Conservation (phyloP, 2,797 vertebrate genomes). For the Typhlichthys eigenmanni region DNA sequence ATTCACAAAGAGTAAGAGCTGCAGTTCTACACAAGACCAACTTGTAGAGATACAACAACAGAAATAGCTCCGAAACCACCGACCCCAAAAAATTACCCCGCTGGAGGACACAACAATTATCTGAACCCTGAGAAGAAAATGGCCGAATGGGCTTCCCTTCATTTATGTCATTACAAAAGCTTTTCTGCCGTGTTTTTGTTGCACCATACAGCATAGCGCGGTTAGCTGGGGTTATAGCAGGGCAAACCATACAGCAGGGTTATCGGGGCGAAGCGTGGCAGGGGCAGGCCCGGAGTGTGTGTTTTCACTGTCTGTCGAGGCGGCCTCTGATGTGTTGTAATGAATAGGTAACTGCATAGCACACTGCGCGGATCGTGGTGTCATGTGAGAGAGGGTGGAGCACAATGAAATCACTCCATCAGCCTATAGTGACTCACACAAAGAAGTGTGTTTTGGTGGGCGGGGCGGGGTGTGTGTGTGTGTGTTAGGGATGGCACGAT, state of each 20-base stretch:
- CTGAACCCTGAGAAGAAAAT: slow-evolving; percentile 27
- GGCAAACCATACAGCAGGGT: slow-evolving; percentile 38
- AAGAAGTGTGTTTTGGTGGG: too few species aligned
- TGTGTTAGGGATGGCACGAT: too few species aligned
- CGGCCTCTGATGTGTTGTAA: slow-evolving; percentile 41
- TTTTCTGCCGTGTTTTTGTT: slow-evolving; percentile 33
- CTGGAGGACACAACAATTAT: slow-evolving; percentile 26
- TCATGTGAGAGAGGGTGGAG: slow-evolving; percentile 43
- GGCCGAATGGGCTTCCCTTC: slow-evolving; percentile 1
- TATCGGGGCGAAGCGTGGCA: slow-evolving; percentile 41
- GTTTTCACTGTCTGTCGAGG: slow-evolving; percentile 38
- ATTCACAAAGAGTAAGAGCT: too few species aligned
- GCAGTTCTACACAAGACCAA: slow-evolving; percentile 9
- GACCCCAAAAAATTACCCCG: slow-evolving; percentile 10
- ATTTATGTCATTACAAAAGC: slow-evolving; percentile 52
- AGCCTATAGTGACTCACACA: slow-evolving; percentile 58
- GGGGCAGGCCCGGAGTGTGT: slow-evolving; percentile 26
- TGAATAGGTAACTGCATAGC: slow-evolving; percentile 36
- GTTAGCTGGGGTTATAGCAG: slow-evolving; percentile 21
- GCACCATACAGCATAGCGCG: slow-evolving; percentile 29
- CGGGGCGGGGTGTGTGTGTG: too few species aligned
- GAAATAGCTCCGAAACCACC: slow-evolving; percentile 8
- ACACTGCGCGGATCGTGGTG: background rate
- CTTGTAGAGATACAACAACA: slow-evolving; percentile 20
- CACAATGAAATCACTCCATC: slow-evolving; percentile 71